Evolutionary conservation across 2,113 vertebrate genomes (phyloP).

Genomic region (Casuarius casuarius): DNA sequence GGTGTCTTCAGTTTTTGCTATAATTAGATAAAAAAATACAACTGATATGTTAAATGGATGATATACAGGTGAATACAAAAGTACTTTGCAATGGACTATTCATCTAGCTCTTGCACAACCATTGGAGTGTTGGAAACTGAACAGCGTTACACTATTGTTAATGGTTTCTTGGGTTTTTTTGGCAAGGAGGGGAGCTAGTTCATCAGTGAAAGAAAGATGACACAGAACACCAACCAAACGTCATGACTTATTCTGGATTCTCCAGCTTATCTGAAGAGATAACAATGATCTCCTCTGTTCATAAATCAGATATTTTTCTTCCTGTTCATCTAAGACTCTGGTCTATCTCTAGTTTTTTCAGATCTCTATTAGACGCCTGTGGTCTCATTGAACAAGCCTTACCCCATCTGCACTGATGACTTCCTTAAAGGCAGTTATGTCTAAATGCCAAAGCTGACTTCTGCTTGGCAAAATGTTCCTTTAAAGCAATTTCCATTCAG

Average conservation of each 20-base stretch:
- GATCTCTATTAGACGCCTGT: background rate
- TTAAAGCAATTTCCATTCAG: background rate
- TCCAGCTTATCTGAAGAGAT: background rate
- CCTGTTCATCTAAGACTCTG: background rate
- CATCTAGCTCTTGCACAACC: background rate
- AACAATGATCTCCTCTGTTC: background rate
- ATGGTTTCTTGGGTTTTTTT: background rate
- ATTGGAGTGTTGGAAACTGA: background rate
- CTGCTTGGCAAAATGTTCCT: background rate
- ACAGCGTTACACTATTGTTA: background rate
- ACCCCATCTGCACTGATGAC: background rate
- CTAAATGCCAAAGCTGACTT: background rate
- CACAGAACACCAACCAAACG: background rate
- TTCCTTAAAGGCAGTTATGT: background rate
- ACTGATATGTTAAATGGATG: background rate
- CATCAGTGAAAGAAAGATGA: background rate
- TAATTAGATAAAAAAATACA: background rate
- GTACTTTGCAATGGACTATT: background rate
- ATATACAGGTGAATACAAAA: background rate
- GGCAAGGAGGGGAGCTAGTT: accelerated
- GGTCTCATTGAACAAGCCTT: background rate
- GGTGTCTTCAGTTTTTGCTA: background rate
- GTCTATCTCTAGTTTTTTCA: background rate
- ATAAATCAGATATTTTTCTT: background rate
- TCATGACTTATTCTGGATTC: background rate